Percentiles rank a stretch among this genome's conserved stretches.
Evolutionary conservation across 2,888 invertebrate genomes (phyloP).

Genomic region (Notodonta dromedarius): DNA sequence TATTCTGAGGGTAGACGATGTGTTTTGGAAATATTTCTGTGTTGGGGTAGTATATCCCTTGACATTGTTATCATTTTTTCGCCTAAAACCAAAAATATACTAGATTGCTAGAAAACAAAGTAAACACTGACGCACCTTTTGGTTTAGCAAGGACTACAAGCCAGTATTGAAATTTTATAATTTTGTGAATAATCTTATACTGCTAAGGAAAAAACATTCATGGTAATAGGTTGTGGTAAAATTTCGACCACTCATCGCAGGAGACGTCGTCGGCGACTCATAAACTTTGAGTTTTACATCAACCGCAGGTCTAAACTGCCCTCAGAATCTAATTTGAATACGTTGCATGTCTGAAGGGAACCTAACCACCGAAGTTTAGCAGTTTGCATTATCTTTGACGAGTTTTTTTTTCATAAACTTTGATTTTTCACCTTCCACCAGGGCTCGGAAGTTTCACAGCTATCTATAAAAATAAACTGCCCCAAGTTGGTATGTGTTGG

Average conservation of each 20-base stretch:
- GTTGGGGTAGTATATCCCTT: background rate
- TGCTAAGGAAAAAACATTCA: too few species aligned
- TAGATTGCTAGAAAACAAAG: background rate
- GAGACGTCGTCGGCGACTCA: background rate
- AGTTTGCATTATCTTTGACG: constrained; percentile 42
- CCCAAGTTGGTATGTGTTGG: constrained; percentile 8
- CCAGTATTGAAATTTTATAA: too few species aligned
- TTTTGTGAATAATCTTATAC: background rate
- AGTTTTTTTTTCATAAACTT: constrained; percentile 37
- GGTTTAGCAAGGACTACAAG: background rate
- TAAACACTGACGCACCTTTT: background rate
- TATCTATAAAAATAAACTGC: constrained; percentile 49
- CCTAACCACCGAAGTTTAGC: constrained; percentile 46
- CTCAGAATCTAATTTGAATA: constrained; percentile 40
- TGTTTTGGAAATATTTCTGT: background rate
- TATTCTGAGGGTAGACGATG: constrained; percentile 20
- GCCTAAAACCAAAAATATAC: too few species aligned
- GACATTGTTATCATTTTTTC: background rate
- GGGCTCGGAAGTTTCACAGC: constrained; percentile 42
- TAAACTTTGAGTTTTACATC: constrained; percentile 12
- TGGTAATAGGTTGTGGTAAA: background rate
- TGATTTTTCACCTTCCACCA: constrained; percentile 48
- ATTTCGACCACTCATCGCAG: background rate
- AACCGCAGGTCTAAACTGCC: constrained; percentile 16
- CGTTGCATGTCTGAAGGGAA: constrained; percentile 39